Conservation (phyloP, 1,140 invertebrate genomes). For the Trichomalopsis sarcophagae region DNA sequence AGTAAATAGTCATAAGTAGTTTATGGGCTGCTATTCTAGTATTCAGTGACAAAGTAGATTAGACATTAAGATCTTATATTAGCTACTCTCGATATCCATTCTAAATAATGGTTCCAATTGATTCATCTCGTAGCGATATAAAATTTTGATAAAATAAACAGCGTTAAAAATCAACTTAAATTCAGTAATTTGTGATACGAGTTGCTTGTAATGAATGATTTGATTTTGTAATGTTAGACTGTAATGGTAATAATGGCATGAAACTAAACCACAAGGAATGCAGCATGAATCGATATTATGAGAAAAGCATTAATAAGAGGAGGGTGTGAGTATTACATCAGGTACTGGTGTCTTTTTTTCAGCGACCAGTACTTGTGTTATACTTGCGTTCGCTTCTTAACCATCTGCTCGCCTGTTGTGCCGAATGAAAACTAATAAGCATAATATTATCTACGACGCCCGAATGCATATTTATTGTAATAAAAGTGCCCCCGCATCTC, state of each 20-base stretch:
- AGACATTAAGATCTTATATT: no score
- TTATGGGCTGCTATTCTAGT: background rate
- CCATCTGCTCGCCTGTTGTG: conserved; percentile 64
- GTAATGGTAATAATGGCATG: conserved; percentile 42
- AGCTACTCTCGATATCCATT: no score
- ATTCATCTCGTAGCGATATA: no score
- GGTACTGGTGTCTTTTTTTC: conserved; percentile 88
- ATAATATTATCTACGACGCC: conserved; percentile 59
- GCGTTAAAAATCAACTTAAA: no score
- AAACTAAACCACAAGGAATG: conserved; percentile 63
- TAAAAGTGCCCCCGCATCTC: conserved; percentile 34
- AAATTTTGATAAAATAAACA: background rate
- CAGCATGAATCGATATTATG: conserved; percentile 66
- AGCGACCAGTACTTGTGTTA: conserved; percentile 88
- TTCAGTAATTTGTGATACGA: background rate
- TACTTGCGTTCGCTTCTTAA: conserved; percentile 79
- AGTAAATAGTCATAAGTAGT: background rate
- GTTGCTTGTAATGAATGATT: background rate
- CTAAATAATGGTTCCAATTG: no score
- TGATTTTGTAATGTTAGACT: background rate
- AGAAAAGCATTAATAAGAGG: conserved; percentile 60
- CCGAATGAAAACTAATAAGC: conserved; percentile 19
- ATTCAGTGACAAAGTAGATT: no score
- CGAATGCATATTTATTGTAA: conserved; percentile 63
- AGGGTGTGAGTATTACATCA: conserved; percentile 97